phyloP scores from a whole-genome alignment of 2,888 invertebrate species.

The Parnassius smintheus region DNA sequence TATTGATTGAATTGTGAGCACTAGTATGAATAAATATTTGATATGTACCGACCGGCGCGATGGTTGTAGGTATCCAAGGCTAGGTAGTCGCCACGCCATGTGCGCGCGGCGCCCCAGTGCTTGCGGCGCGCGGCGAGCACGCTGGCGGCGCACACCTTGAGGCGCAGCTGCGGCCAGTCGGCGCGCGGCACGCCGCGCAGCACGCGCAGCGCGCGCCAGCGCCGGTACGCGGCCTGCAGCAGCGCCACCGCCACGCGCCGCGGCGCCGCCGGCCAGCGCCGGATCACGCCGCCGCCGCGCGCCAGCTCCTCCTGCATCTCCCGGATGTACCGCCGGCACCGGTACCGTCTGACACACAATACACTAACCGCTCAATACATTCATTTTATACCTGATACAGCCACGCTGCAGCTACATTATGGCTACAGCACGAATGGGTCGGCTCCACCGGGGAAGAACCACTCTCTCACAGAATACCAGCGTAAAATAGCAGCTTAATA shows the following conservation, averaged over 20 bases:
- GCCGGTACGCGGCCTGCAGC: slow-evolving; percentile 82
- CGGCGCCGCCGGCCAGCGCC: slow-evolving; percentile 89
- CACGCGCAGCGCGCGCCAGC: slow-evolving; percentile 94
- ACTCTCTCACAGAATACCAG: too few relatives aligned
- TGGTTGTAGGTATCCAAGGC: slow-evolving; percentile 56
- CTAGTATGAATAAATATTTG: neutral
- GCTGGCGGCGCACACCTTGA: slow-evolving; percentile 69
- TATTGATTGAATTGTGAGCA: too few relatives aligned
- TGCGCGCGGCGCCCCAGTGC: slow-evolving; percentile 61
- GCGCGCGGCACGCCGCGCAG: slow-evolving; percentile 88
- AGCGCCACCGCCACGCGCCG: slow-evolving; percentile 83
- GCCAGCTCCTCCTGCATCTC: slow-evolving; percentile 54
- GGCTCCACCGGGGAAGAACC: too few relatives aligned
- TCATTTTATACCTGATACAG: too few relatives aligned
- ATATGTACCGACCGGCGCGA: slow-evolving; percentile 48
- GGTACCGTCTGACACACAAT: slow-evolving; percentile 56
- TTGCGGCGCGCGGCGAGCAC: slow-evolving; percentile 53
- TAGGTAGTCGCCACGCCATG: slow-evolving; percentile 71
- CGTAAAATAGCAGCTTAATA: too few relatives aligned
- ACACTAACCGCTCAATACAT: too few relatives aligned
- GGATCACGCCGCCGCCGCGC: slow-evolving; percentile 47
- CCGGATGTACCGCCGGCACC: slow-evolving; percentile 63
- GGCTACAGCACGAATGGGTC: too few relatives aligned
- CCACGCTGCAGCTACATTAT: too few relatives aligned
- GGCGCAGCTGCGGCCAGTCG: slow-evolving; percentile 92